Base-by-base conservation (phyloP, 1,140 invertebrate genomes). In the Drosophila quadrilineata region DNA sequence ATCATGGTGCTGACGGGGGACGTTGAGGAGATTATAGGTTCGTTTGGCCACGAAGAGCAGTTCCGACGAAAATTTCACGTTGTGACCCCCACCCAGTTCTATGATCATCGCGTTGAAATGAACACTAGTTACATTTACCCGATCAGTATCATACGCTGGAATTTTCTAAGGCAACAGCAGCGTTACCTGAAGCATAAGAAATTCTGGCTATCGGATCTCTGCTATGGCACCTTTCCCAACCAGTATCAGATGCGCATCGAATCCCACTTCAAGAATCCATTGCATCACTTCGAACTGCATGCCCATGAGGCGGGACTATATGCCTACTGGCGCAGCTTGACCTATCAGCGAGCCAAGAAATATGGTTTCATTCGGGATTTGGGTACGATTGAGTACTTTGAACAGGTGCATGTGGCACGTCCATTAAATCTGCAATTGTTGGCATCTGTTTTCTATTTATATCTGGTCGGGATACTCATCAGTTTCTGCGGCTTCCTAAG, bases 221-320 rank as follows among this genome's bases (percentile, higher is more conserved):
- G 80, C 31, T 70, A 75, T 12, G 79, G 75, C 1, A 56, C 80
- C 4, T 86, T 57, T 52, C 75, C 80, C 0, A 48, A 28, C 45
- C 80, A 86, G 49, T 85, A 75, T 10, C 80, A 75, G 36, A n/a
- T 85, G 8, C 48, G 58, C 4, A 53, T 65, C 8, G 79, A 79
- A 31, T 85, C 79, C 0, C 79, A 85, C 17, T 71, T 84, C 8
- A 77, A 68, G 71, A 31, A 79, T 31, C 62, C 66, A 0, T 40
- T 84, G 14, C 79, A 84, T 40, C 24, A 17, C 0, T 74, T 79
- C 29, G 49, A 60, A 16, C 38, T 84, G 26, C 31, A 48, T 3
- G 56, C 54, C 1, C 40, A 75, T 8, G 66, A 79, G 50, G 45
- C 62, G 4, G 79, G 74, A 0, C 16, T 84, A 1, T 16, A 8